Percentiles rank a stretch among this genome's conserved stretches.
Conservation (phyloP, 2,797 vertebrate genomes). For the Yasuhikotakia modesta region DNA sequence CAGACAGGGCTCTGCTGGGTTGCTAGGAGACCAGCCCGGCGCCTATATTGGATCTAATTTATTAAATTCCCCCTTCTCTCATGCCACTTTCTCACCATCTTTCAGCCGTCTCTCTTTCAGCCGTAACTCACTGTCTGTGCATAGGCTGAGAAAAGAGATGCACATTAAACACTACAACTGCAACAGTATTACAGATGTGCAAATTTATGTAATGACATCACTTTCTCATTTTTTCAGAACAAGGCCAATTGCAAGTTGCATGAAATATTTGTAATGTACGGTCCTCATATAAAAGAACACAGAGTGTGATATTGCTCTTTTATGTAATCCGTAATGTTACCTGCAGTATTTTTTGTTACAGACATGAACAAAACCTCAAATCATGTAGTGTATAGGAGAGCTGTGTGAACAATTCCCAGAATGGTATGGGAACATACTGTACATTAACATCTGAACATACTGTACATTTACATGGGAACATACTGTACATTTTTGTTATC, state of each 20-base stretch:
- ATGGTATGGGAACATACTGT: too few species aligned
- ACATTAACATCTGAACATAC: too few species aligned
- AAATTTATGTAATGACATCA: not conserved
- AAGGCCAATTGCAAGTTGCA: not conserved
- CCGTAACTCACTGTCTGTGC: conserved; percentile 48
- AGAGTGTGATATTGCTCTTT: too few species aligned
- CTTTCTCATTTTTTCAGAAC: not conserved
- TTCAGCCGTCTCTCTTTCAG: conserved; percentile 59
- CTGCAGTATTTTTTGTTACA: too few species aligned
- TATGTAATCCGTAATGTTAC: too few species aligned
- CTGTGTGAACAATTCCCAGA: too few species aligned
- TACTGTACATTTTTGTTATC: too few species aligned
- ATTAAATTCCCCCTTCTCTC: conserved; percentile 76
- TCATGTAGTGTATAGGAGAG: too few species aligned
- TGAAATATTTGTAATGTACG: not conserved
- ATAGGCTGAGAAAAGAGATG: conserved; percentile 44
- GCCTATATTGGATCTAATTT: conserved; percentile 78
- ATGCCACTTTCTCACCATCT: conserved; percentile 63
- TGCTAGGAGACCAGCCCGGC: conserved; percentile 79
- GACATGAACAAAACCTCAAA: too few species aligned
- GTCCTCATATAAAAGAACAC: not conserved
- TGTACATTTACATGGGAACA: too few species aligned
- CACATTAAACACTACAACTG: conserved; percentile 10
- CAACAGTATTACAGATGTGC: conserved; percentile 18
- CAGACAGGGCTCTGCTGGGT: conserved; percentile 72